phyloP scores from a whole-genome alignment of 2,113 vertebrate genomes.

The Oxyura jamaicensis region DNA sequence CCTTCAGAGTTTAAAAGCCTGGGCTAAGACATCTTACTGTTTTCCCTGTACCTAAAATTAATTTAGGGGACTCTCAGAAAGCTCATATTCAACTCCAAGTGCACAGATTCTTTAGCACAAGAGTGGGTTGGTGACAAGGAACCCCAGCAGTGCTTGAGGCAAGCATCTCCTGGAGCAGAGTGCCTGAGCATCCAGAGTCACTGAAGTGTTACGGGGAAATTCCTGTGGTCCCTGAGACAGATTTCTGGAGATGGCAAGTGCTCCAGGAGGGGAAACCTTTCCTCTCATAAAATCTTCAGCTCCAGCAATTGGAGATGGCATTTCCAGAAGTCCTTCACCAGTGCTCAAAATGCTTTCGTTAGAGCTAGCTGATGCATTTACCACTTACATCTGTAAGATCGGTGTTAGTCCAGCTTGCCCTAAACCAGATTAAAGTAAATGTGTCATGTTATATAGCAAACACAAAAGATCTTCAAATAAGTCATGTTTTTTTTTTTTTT shows the following conservation, averaged over 20 bases:
- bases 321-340: neutral
- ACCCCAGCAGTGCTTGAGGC: neutral
- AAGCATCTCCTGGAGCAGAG: neutral
- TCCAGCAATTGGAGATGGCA: neutral
- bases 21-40: neutral
- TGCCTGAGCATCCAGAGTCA: neutral
- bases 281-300: neutral
- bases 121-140: fast-evolving
- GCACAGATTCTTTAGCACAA: neutral
- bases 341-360: neutral
- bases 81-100: neutral
- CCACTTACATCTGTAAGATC: neutral
- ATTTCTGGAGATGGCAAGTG: neutral
- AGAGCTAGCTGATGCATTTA: neutral
- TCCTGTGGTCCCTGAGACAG: neutral
- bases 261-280: neutral
- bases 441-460: neutral
- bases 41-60: neutral
- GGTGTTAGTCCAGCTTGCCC: neutral
- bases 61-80: neutral
- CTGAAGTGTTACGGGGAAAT: neutral
- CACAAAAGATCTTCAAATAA: neutral
- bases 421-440: neutral
- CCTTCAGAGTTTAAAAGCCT: neutral
- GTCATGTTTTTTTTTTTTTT: neutral